Base-by-base conservation (phyloP, 2,113 vertebrate genomes). In the Etia nguti region DNA sequence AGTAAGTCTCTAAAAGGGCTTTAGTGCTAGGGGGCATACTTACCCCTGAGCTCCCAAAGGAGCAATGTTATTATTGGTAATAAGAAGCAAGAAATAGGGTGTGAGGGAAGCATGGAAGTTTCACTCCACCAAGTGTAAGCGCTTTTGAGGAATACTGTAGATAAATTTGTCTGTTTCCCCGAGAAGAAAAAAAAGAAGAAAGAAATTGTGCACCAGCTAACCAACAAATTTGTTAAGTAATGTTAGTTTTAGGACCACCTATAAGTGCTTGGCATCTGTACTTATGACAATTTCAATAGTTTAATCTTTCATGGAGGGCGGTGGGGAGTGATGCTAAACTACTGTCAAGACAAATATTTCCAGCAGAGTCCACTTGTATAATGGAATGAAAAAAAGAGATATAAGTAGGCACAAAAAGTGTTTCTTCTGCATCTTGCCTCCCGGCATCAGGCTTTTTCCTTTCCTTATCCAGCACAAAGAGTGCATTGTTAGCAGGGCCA, bases 381-480 rank as follows among this genome's bases (percentile, higher is more conserved):
- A 97, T 96, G 96, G 97, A 97, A 96, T 36, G 90, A 87, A 90
- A 91, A 91, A 88, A 88, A 75, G 59, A 93, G 83, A 92, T 86
- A 97, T 96, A 97, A 94, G 95, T 88, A 96, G 96, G 94, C 93
- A 96, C 96, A 96, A 96, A 97, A 97, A 97, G 93, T 96, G 95
- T 95, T 97, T 97, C 94, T 92, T 90, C 91, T 93, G 89, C 95
- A 88, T 96, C 95, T 92, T 94, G 96, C 95, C 96, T 95, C 94
- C 93, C 95, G 96, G 96, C 97, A 95, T 96, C 94, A 89, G 94
- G 96, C 97, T 96, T 97, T 98, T 95, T 97, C 97, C 97, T 96
- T 96, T 96, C 97, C 97, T 98, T 97, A 97, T 97, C 96, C 94
- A 94, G 96, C 97, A 99, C 98, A 99, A 99, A 99, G 97, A 98